phyloP scores from a whole-genome alignment of 2,113 vertebrate genomes.

The Ranitomeya variabilis region DNA sequence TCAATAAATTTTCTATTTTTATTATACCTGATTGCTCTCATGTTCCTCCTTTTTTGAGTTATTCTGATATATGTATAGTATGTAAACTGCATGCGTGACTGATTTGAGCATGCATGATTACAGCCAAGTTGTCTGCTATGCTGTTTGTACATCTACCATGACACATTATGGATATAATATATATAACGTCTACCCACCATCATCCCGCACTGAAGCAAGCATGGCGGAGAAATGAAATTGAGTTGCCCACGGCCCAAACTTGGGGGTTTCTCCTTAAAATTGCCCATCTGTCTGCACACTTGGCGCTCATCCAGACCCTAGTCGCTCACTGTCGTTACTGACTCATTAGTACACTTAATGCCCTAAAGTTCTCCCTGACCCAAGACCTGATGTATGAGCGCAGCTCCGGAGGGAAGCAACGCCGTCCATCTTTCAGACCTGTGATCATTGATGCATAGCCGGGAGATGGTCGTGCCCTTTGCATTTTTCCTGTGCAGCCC shows the following conservation, averaged over 20 bases:
- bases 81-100: background rate
- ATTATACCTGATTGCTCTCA: too few species aligned
- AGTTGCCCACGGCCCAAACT: background rate
- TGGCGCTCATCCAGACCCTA: background rate
- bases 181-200: too few species aligned
- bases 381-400: background rate
- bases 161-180: background rate
- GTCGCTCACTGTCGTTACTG: background rate
- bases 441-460: background rate
- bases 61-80: too few species aligned
- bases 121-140: background rate
- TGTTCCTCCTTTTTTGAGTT: too few species aligned
- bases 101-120: background rate
- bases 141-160: background rate
- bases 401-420: background rate
- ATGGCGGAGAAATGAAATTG: background rate
- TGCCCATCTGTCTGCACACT: background rate
- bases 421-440: background rate
- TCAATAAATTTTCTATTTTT: too few species aligned
- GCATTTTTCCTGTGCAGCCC: too few species aligned
- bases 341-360: background rate
- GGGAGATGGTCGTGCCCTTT: background rate
- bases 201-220: background rate
- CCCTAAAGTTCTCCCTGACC: background rate
- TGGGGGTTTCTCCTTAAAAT: background rate